phyloP scores from a whole-genome alignment of 2,113 vertebrate species.

The Colaptes auratus region DNA sequence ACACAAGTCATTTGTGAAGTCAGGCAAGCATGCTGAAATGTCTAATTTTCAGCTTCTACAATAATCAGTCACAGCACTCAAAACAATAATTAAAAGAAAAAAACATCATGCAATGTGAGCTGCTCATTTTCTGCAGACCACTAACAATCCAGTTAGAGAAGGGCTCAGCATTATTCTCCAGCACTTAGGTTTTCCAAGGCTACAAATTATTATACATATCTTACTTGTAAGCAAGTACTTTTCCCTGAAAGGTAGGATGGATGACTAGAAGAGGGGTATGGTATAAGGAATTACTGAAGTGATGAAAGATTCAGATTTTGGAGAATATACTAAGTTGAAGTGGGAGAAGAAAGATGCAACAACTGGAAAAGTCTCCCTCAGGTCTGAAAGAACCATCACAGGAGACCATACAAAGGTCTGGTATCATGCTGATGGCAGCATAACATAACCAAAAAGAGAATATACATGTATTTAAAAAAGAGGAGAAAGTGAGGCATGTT shows the following conservation, averaged over 20 bases:
- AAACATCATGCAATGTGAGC: not conserved
- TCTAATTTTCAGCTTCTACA: not conserved
- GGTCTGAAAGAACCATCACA: not conserved
- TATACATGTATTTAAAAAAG: not conserved
- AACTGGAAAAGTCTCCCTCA: not conserved
- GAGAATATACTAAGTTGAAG: not conserved
- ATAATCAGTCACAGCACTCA: not conserved
- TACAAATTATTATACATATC: not conserved
- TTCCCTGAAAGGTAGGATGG: not conserved
- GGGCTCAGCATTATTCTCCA: not conserved
- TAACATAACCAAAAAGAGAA: not conserved
- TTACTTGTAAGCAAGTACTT: not conserved
- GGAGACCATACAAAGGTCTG: not conserved
- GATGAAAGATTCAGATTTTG: not conserved
- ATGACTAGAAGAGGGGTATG: not conserved
- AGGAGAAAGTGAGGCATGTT: not conserved
- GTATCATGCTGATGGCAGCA: not conserved
- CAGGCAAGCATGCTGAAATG: not conserved
- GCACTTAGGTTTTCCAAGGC: not conserved
- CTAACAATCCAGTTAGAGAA: not conserved
- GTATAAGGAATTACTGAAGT: not conserved
- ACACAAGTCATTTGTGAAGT: not conserved
- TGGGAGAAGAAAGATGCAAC: not conserved
- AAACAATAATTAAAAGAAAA: not conserved
- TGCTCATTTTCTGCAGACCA: not conserved